phyloP scores from a whole-genome alignment of 2,113 vertebrate species.

The Sander vitreus region DNA sequence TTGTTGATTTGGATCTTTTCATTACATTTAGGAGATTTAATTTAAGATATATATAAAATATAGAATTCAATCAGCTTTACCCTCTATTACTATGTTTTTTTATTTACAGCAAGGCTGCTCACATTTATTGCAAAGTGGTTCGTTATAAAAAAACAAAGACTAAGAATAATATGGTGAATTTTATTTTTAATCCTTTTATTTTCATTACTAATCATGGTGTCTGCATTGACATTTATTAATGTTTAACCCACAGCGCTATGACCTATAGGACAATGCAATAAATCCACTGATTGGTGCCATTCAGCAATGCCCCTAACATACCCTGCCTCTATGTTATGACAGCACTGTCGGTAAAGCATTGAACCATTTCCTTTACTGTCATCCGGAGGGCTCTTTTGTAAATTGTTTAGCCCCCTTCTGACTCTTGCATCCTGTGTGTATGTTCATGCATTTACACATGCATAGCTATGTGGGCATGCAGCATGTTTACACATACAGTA shows the following conservation, averaged over 20 bases:
- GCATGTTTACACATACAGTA: neutral
- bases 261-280: conserved; percentile 1
- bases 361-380: conserved; percentile 47
- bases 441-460: neutral
- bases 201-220: neutral
- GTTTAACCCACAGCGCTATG: neutral
- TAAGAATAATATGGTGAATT: no score
- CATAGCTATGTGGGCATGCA: neutral
- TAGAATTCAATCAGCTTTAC: neutral
- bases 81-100: neutral
- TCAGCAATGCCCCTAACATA: neutral
- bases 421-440: neutral
- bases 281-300: conserved; percentile 2
- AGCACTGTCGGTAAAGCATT: conserved; percentile 49
- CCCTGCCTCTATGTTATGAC: conserved; percentile 29
- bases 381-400: conserved; percentile 36
- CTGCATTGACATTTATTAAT: neutral
- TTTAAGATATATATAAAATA: no score
- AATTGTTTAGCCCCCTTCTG: conserved; percentile 20
- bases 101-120: no score
- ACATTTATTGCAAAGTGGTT: no score
- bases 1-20: no score
- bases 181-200: neutral
- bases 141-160: no score
- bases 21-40: no score